These are phyloP conservation scores for Seira ritae DNA, from an alignment of 2,888 invertebrate species.

Conservation along the genomic window DNA sequence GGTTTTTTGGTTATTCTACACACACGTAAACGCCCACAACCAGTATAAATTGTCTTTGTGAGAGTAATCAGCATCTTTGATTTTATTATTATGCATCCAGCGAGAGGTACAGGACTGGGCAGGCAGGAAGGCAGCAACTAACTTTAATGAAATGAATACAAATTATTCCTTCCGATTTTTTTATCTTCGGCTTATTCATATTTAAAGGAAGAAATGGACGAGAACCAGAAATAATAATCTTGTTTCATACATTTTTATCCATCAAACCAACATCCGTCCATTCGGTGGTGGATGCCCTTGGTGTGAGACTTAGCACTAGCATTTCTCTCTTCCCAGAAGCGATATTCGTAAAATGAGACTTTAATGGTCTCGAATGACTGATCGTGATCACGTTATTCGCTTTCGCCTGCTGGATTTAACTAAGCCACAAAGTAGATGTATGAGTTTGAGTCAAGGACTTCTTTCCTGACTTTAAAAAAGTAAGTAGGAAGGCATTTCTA, in stretches of 20 bases:
- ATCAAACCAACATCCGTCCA: slow-evolving; percentile 53
- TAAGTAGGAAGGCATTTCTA: too few species aligned
- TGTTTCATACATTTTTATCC: slow-evolving; percentile 48
- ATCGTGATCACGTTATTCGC: slow-evolving; percentile 35
- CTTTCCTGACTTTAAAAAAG: slow-evolving; percentile 36
- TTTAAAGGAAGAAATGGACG: too few species aligned
- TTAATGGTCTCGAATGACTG: slow-evolving; percentile 41
- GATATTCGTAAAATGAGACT: too few species aligned
- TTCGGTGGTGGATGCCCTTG: slow-evolving; percentile 20
- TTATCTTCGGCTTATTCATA: too few species aligned
- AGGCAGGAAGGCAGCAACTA: slow-evolving; percentile 42
- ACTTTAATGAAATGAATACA: slow-evolving; percentile 17
- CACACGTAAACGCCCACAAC: slow-evolving; percentile 43
- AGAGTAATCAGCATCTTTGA: slow-evolving; percentile 24
- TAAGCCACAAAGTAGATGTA: slow-evolving; percentile 46
- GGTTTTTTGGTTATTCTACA: slow-evolving; percentile 51
- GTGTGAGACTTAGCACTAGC: slow-evolving; percentile 12
- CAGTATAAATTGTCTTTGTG: slow-evolving; percentile 50
- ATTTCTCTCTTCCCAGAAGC: slow-evolving; percentile 13
- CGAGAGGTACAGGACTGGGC: slow-evolving; percentile 30
- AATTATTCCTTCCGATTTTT: too few species aligned
- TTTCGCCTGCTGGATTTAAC: neutral
- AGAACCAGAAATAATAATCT: too few species aligned
- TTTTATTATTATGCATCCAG: too few species aligned
- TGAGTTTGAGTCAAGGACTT: slow-evolving; percentile 58